Evolutionary conservation across 2,888 invertebrate genomes (phyloP).

Genomic region (Nephrotoma flavescens): DNA sequence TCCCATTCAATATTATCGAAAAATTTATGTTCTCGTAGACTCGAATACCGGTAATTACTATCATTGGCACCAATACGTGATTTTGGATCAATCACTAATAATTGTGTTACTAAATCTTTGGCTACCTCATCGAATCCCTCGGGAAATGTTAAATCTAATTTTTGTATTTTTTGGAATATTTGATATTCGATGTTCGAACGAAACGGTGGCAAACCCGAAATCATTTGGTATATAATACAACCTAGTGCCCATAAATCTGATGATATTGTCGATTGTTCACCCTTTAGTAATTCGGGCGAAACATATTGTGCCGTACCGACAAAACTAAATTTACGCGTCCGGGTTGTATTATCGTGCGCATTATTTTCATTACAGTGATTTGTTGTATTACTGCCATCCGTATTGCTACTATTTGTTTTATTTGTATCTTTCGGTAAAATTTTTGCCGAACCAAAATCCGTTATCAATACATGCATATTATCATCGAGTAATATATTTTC

Average conservation of each 20-base stretch:
- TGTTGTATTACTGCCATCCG: conserved; percentile 6
- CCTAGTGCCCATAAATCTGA: conserved; percentile 97
- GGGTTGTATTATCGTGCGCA: conserved; percentile 11
- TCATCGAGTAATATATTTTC: conserved; percentile 91
- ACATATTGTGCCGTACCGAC: conserved; percentile 99
- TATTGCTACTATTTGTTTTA: conserved; percentile 13
- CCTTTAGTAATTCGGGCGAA: conserved; percentile 86
- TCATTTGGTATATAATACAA: conserved; percentile 94
- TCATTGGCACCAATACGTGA: conserved; percentile 73
- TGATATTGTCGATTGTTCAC: conserved; percentile 56
- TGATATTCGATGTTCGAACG: conserved; percentile 85
- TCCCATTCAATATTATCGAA: conserved; percentile 76
- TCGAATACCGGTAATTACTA: conserved; percentile 53
- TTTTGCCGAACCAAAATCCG: conserved; percentile 95
- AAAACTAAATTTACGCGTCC: conserved; percentile 43
- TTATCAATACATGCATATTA: conserved; percentile 89
- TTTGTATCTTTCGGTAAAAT: conserved; percentile 38
- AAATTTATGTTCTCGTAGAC: conserved; percentile 75
- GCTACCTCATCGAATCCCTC: conserved; percentile 76
- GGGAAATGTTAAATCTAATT: conserved; percentile 81
- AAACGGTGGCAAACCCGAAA: conserved; percentile 85
- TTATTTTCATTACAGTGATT: conserved; percentile 14
- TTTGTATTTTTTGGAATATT: conserved; percentile 89
- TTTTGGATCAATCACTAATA: conserved; percentile 67
- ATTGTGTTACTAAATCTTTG: conserved; percentile 73